Evolutionary conservation across 2,113 vertebrate species (phyloP).

Genomic region (Sylvilagus bachmani): DNA sequence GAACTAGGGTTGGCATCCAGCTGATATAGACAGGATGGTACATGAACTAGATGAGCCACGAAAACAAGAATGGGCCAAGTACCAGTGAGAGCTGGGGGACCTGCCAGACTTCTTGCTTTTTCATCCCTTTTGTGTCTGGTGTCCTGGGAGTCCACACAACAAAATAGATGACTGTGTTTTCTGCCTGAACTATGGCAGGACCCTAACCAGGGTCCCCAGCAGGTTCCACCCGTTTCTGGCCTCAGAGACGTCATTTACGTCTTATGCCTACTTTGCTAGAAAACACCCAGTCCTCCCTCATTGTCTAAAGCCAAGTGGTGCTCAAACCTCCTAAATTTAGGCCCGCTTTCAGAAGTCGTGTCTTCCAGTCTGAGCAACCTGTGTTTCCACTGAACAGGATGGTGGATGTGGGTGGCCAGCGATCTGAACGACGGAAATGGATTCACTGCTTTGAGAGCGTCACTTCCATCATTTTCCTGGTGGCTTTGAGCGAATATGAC

Average conservation of each 20-base stretch:
- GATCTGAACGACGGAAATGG: conserved; percentile 95
- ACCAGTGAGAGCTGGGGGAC: not conserved
- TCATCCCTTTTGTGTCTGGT: not conserved
- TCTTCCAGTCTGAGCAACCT: not conserved
- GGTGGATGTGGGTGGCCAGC: conserved; percentile 95
- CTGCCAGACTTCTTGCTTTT: not conserved
- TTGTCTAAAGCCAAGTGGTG: not conserved
- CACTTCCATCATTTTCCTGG: conserved; percentile 94
- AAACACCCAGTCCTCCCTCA: not conserved
- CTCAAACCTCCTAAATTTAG: not conserved
- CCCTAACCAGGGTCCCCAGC: not conserved
- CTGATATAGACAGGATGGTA: not conserved
- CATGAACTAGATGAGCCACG: not conserved
- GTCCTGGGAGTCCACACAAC: too few species aligned
- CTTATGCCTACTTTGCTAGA: not conserved
- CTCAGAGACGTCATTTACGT: not conserved
- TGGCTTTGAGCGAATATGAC: conserved; percentile 95
- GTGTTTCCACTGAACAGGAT: conserved; percentile 88
- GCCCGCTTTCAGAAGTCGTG: not conserved
- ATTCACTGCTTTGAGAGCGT: conserved; percentile 96
- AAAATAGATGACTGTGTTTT: not conserved
- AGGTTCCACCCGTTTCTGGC: not conserved
- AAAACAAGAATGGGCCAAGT: not conserved
- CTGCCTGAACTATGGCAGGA: not conserved
- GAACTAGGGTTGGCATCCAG: not conserved